These are phyloP conservation scores for Zapus hudsonius DNA, from an alignment of 2,113 vertebrate species.

Conservation along the genomic window DNA sequence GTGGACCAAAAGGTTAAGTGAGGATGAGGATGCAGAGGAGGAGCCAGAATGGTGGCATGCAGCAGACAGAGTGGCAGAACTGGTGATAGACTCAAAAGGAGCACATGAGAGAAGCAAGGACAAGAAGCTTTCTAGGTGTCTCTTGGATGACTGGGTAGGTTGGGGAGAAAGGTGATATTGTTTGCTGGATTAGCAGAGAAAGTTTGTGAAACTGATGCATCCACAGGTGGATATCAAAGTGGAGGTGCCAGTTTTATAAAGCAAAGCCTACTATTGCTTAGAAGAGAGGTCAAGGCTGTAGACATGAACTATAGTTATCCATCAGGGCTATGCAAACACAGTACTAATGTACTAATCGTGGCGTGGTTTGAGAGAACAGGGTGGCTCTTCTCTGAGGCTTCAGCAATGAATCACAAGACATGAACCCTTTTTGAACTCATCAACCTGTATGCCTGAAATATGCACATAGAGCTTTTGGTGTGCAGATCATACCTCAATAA, in stretches of 20 bases:
- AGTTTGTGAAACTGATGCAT: neutral
- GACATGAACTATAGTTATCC: neutral
- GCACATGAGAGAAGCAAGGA: neutral
- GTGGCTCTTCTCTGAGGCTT: neutral
- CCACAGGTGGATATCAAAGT: neutral
- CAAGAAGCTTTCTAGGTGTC: neutral
- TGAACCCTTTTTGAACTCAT: neutral
- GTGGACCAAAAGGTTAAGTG: neutral
- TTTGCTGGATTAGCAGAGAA: neutral
- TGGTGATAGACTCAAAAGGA: neutral
- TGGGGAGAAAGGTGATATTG: no score
- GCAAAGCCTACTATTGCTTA: neutral
- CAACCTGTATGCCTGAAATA: neutral
- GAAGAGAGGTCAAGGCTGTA: neutral
- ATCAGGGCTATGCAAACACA: neutral
- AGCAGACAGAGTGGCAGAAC: neutral
- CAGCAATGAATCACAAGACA: neutral
- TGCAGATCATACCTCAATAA: neutral
- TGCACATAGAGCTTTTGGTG: neutral
- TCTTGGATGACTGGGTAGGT: neutral
- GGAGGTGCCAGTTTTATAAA: neutral
- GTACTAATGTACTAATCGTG: neutral
- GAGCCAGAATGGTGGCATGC: neutral
- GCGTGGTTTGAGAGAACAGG: neutral
- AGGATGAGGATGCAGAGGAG: neutral